Base-by-base conservation (phyloP, 2,888 invertebrate genomes). In the Orthosia incerta region DNA sequence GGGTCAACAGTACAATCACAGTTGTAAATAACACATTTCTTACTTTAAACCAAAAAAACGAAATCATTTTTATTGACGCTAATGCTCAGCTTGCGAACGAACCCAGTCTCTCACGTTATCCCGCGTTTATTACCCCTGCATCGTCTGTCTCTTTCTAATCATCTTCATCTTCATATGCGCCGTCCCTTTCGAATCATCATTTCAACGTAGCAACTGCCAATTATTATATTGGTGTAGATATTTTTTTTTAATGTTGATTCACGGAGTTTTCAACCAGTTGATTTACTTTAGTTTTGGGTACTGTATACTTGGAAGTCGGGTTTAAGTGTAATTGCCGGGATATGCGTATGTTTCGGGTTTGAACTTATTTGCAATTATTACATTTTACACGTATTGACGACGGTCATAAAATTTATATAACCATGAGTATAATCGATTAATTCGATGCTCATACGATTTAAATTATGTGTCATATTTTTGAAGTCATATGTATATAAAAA, bases 61-160 rank as follows among this genome's bases (percentile, higher is more conserved):
- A 85, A 87, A 83, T 78, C 75, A 80, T 82, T 89, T 90, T 90
- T 90, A 90, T 87, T 85, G 83, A 88, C 84, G 69, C 79, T 90
- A 90, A 90, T 90, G 82, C 82, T 71, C 66, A 85, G 86, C 85
- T 86, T 84, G 82, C 73, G 78, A 85, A 69, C 76, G 83, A 79
- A 61, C 76, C 71, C 79, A 68, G 69, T 76, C 76, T 83, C 83
- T 87, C 84, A 83, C 78, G 76, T 85, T 83, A 80, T 75, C 56
- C 67, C 79, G 80, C 76, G 78, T 83, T 83, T 81, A 86, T 85
- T 82, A 86, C 85, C 45, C 60, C 20, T 72, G 57, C 45, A 79
- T 83, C 80, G 64, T 60, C 18, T 72, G 59, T 81, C 86, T 77
- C 86, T 77, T 60, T 87, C 81, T 67, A 74, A 77, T 84, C 75